These are phyloP conservation scores for Helostoma temminkii DNA, from an alignment of 2,797 vertebrate species.

Conservation along the genomic window DNA sequence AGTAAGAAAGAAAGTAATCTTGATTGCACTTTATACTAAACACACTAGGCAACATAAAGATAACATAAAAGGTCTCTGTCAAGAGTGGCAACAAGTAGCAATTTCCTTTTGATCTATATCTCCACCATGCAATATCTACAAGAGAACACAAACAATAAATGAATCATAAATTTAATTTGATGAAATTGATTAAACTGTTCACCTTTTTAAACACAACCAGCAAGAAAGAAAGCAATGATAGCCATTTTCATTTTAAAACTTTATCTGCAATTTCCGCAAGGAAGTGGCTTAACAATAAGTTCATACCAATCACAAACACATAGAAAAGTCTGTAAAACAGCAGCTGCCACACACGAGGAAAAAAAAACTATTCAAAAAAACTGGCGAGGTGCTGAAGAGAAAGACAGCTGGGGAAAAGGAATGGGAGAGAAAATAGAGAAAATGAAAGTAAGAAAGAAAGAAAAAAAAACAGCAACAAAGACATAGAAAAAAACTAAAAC, in stretches of 20 bases:
- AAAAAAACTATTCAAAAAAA: conserved; percentile 43
- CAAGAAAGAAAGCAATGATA: background rate
- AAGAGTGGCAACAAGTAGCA: conserved; percentile 37
- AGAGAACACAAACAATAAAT: conserved; percentile 49
- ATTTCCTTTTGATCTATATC: conserved; percentile 60
- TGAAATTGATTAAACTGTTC: conserved; percentile 39
- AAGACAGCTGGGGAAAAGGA: conserved; percentile 41
- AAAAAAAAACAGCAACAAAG: too few species aligned
- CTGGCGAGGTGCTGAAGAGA: conserved; percentile 31
- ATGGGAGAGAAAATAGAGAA: conserved; percentile 31
- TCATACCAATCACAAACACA: conserved; percentile 56
- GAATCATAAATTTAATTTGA: conserved; percentile 54
- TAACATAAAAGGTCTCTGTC: conserved; percentile 12
- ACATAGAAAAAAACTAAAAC: too few species aligned
- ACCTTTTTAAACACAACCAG: conserved; percentile 18
- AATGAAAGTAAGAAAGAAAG: conserved; percentile 26
- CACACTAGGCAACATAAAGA: conserved; percentile 1
- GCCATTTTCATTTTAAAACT: conserved; percentile 42
- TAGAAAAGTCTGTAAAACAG: conserved; percentile 56
- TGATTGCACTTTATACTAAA: conserved; percentile 15
- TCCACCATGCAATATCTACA: conserved; percentile 34
- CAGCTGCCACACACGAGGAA: conserved; percentile 36
- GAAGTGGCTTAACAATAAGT: conserved; percentile 53
- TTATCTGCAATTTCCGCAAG: conserved; percentile 64
- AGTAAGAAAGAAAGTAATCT: background rate